Evolutionary conservation across 2,797 vertebrate genomes (phyloP).

Genomic region (Oreonectes daqikongensis): DNA sequence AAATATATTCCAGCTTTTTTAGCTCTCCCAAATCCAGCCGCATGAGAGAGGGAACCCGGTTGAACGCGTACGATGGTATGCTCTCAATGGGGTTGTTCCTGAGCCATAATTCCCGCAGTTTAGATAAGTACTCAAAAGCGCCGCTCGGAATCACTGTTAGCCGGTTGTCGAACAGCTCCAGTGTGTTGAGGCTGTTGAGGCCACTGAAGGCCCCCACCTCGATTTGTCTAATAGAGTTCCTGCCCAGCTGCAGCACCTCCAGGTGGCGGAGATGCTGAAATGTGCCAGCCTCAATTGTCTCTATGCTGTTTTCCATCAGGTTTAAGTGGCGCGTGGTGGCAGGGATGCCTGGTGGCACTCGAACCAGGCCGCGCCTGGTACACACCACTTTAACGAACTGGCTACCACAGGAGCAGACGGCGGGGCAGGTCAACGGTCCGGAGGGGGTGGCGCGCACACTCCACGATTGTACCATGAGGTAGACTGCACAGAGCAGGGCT

Average conservation of each 20-base stretch:
- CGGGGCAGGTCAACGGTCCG: constrained; percentile 91
- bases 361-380: constrained; percentile 88
- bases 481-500: constrained; percentile 89
- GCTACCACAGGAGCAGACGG: constrained; percentile 94
- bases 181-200: constrained; percentile 94
- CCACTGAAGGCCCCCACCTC: constrained; percentile 98
- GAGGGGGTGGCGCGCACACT: constrained; percentile 84
- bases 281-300: constrained; percentile 93
- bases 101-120: constrained; percentile 95
- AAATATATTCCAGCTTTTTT: constrained; percentile 95
- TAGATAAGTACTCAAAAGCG: constrained; percentile 97
- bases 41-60: constrained; percentile 95
- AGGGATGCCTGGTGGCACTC: constrained; percentile 91
- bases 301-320: constrained; percentile 99
- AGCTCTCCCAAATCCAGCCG: constrained; percentile 95
- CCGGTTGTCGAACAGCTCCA: constrained; percentile 98
- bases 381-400: constrained; percentile 98
- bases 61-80: constrained; percentile 97
- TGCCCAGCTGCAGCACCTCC: constrained; percentile 94
- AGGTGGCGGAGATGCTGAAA: constrained; percentile 95
- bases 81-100: constrained; percentile 98
- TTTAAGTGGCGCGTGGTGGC: constrained; percentile 93
- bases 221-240: constrained; percentile 94
- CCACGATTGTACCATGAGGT: constrained; percentile 89
- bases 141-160: constrained; percentile 96